Evolutionary conservation across 2,888 invertebrate species (phyloP).

Genomic region (Danaus chrysippus): DNA sequence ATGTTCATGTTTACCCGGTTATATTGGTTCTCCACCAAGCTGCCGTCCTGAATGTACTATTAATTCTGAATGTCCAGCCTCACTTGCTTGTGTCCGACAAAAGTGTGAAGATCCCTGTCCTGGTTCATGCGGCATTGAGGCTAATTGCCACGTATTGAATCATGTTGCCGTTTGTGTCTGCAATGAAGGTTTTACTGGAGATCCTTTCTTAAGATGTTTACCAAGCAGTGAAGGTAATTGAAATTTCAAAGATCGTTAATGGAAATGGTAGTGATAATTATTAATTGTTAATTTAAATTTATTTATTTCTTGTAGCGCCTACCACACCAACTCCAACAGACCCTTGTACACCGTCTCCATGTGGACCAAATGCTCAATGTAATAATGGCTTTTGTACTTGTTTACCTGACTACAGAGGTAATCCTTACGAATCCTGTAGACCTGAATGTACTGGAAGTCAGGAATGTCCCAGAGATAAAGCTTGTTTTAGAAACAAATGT

Average conservation of each 20-base stretch:
- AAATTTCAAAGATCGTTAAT: conserved; percentile 1
- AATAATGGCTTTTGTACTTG: conserved; percentile 84
- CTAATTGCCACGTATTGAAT: conserved; percentile 87
- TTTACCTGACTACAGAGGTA: conserved; percentile 83
- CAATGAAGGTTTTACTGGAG: conserved; percentile 86
- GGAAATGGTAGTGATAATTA: background rate
- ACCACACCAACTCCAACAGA: conserved; percentile 65
- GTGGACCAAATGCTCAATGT: conserved; percentile 86
- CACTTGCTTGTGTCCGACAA: conserved; percentile 87
- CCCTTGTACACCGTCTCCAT: conserved; percentile 85
- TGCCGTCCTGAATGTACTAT: conserved; percentile 90
- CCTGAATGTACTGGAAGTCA: conserved; percentile 86
- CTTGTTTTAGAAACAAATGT: conserved; percentile 86
- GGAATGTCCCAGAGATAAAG: conserved; percentile 84
- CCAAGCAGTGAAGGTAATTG: conserved; percentile 71
- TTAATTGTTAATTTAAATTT: conserved; percentile 6
- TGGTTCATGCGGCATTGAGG: conserved; percentile 89
- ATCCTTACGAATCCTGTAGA: conserved; percentile 84
- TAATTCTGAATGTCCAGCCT: conserved; percentile 88
- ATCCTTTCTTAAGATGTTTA: conserved; percentile 87
- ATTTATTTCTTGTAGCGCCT: conserved; percentile 47
- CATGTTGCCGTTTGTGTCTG: conserved; percentile 91
- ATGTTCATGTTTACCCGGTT: conserved; percentile 89
- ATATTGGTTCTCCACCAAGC: conserved; percentile 87
- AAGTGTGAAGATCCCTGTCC: conserved; percentile 91